A percentile compares a stretch with the other conserved stretches of the same genome.
Conservation (phyloP, 2,797 vertebrate genomes). For the Chaunax sp. region DNA sequence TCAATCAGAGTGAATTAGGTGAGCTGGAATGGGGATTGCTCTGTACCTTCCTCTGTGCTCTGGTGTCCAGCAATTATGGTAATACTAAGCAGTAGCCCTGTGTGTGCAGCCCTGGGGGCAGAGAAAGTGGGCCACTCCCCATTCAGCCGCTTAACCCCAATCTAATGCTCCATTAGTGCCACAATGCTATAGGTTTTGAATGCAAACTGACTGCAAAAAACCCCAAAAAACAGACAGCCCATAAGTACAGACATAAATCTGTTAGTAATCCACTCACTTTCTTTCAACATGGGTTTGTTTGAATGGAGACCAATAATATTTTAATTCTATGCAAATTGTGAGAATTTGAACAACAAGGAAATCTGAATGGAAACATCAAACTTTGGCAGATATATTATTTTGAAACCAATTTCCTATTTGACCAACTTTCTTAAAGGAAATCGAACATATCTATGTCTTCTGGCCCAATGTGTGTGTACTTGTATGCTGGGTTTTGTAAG, state of each 20-base stretch:
- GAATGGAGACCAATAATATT: conserved; percentile 40
- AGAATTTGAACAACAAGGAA: conserved; percentile 5
- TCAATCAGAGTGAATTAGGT: conserved; percentile 72
- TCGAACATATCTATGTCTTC: neutral
- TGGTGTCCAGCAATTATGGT: conserved; percentile 82
- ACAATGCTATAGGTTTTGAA: conserved; percentile 72
- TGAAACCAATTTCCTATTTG: neutral
- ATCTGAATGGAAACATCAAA: conserved; percentile 8
- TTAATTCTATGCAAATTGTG: conserved; percentile 35
- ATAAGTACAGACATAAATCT: conserved; percentile 60
- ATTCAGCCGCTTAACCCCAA: conserved; percentile 83
- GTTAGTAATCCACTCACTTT: conserved; percentile 60
- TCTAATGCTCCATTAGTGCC: conserved; percentile 81
- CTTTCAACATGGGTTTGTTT: conserved; percentile 65
- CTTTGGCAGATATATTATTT: conserved; percentile 6
- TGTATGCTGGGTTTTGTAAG: conserved; percentile 4
- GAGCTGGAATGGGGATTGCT: conserved; percentile 60
- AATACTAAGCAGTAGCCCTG: conserved; percentile 68
- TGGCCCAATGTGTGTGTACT: neutral
- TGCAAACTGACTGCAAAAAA: conserved; percentile 61
- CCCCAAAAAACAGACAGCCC: no score
- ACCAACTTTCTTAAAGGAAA: neutral
- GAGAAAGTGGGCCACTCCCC: conserved; percentile 71
- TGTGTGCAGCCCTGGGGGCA: conserved; percentile 66
- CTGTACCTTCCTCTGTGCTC: conserved; percentile 65